phyloP scores from a whole-genome alignment of 2,113 vertebrate genomes.

The Chloropsis cyanopogon region DNA sequence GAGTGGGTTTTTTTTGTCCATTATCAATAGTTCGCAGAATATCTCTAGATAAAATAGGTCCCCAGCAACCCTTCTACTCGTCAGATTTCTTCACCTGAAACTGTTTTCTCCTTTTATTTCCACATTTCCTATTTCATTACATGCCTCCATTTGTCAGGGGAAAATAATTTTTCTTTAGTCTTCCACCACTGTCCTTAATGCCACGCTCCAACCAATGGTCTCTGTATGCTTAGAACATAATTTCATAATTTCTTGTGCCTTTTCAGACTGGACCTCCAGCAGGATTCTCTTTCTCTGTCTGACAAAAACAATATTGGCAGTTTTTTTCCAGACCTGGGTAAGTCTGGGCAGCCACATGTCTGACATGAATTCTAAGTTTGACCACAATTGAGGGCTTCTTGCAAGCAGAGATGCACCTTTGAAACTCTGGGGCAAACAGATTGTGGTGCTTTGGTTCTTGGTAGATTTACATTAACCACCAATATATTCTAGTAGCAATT shows the following conservation, averaged over 20 bases:
- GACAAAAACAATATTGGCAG: background rate
- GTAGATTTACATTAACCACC: background rate
- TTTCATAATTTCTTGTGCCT: background rate
- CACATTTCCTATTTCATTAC: background rate
- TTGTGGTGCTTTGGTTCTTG: background rate
- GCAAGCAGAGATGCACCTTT: background rate
- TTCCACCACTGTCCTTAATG: background rate
- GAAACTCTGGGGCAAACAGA: background rate
- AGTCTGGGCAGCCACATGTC: background rate
- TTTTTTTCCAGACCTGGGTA: background rate
- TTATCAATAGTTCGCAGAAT: background rate
- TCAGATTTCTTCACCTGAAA: background rate
- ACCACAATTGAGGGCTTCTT: background rate
- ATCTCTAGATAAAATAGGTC: background rate
- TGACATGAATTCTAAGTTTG: background rate
- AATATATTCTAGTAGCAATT: background rate
- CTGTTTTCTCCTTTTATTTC: background rate
- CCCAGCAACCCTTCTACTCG: background rate
- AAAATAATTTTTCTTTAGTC: background rate
- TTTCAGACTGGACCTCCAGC: background rate
- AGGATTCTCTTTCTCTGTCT: background rate
- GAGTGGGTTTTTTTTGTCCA: background rate
- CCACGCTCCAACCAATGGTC: background rate
- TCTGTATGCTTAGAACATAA: fast-evolving
- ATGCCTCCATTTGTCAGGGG: background rate